Percentiles rank a stretch among this genome's conserved stretches.
These are phyloP conservation scores for Meda fulgida DNA, from an alignment of 2,797 vertebrate genomes.

Conservation along the genomic window DNA sequence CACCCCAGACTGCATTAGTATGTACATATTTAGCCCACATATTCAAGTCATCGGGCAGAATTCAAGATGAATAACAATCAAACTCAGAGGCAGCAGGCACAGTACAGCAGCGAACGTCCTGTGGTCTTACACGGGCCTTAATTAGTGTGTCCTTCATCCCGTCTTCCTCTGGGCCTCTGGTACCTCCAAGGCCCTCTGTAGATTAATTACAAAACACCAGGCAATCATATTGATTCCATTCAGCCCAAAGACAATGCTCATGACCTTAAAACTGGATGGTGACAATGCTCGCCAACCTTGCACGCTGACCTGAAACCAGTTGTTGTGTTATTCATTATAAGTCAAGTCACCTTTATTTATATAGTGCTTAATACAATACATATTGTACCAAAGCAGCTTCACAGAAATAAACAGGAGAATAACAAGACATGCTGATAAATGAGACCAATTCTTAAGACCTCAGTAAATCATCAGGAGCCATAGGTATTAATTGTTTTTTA, in stretches of 20 bases:
- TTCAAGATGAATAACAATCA: constrained; percentile 82
- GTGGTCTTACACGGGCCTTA: constrained; percentile 85
- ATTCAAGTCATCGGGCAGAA: constrained; percentile 62
- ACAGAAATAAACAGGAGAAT: background rate
- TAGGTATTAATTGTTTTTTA: background rate
- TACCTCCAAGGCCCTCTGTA: constrained; percentile 81
- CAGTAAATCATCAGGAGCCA: background rate
- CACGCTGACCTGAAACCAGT: background rate
- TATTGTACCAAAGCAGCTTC: background rate
- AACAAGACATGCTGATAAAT: background rate
- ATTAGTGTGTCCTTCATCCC: constrained; percentile 90
- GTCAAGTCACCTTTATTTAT: constrained; percentile 1
- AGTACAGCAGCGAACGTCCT: constrained; percentile 66
- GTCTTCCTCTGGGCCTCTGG: constrained; percentile 83
- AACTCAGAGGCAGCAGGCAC: constrained; percentile 46
- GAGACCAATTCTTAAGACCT: background rate
- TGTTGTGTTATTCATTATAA: background rate
- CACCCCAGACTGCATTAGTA: constrained; percentile 41
- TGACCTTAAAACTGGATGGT: constrained; percentile 70
- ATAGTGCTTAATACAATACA: background rate
- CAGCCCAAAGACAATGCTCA: constrained; percentile 76
- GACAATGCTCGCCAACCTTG: constrained; percentile 47
- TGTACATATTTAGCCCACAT: constrained; percentile 47
- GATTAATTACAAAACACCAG: constrained; percentile 91
- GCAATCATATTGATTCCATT: constrained; percentile 89